These are phyloP conservation scores for Polietes domitor DNA, from an alignment of 2,888 invertebrate species.

Conservation along the genomic window DNA sequence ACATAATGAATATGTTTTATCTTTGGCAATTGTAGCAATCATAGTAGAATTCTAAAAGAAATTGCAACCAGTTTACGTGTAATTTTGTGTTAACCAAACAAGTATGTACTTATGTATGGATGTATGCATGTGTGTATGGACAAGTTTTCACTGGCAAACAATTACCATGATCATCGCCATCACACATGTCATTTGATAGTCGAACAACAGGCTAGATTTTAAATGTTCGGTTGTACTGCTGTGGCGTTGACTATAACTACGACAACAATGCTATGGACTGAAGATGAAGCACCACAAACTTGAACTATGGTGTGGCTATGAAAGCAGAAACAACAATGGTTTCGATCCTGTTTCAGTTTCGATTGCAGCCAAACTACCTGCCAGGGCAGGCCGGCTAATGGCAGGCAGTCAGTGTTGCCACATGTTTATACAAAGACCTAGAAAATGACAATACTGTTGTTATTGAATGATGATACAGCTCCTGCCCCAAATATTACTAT, in stretches of 20 bases:
- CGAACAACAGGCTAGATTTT: background rate
- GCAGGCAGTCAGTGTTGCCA: background rate
- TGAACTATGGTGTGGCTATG: background rate
- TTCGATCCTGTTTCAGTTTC: slow-evolving; percentile 15
- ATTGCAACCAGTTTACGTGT: slow-evolving; percentile 46
- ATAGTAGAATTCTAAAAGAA: slow-evolving; percentile 34
- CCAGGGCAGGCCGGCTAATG: no score
- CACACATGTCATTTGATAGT: slow-evolving; percentile 25
- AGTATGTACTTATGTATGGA: background rate
- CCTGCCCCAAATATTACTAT: no score
- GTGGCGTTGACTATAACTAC: background rate
- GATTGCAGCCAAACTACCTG: background rate
- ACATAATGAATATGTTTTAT: background rate
- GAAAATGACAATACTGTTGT: no score
- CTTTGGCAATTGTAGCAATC: background rate
- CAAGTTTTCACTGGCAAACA: slow-evolving; percentile 18
- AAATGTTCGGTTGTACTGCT: background rate
- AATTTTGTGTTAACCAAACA: background rate
- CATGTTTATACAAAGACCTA: no score
- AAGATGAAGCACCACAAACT: slow-evolving; percentile 6
- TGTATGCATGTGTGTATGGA: no score
- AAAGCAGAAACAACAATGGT: background rate
- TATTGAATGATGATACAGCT: no score
- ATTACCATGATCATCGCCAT: background rate
- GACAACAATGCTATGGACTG: background rate